These are phyloP conservation scores for Sarcophilus harrisii DNA, from an alignment of 2,797 vertebrate genomes.

Conservation along the genomic window DNA sequence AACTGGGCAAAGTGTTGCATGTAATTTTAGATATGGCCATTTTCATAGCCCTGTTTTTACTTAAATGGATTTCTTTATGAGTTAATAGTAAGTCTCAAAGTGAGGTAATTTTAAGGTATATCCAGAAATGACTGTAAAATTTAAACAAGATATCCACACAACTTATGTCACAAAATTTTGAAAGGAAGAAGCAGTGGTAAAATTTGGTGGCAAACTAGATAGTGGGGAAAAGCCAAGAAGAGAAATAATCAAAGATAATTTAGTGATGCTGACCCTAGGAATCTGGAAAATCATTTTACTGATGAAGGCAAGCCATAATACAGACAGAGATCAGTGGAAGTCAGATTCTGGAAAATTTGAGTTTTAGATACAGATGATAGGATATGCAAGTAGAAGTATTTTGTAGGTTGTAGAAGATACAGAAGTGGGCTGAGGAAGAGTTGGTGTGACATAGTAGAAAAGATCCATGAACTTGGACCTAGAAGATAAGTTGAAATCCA, in stretches of 20 bases:
- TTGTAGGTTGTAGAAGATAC: neutral
- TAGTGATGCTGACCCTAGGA: neutral
- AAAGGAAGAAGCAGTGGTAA: neutral
- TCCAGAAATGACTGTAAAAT: neutral
- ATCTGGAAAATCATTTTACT: neutral
- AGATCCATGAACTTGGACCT: neutral
- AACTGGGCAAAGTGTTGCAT: neutral
- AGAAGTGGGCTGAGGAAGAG: neutral
- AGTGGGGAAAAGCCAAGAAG: neutral
- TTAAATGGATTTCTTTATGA: neutral
- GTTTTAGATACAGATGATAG: conserved; percentile 12
- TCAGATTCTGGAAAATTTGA: neutral
- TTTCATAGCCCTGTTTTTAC: neutral
- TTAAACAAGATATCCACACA: neutral
- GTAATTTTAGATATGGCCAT: neutral
- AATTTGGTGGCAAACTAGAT: neutral
- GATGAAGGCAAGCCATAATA: neutral
- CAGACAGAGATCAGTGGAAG: neutral
- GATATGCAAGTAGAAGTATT: neutral
- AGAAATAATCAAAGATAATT: neutral
- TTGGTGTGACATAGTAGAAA: too few species aligned
- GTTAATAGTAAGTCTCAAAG: neutral
- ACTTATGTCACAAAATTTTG: neutral
- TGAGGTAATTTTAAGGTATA: neutral
- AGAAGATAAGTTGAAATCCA: neutral